Evolutionary conservation across 1,140 invertebrate genomes (phyloP).

Genomic region (Hydropsyche tenuis): DNA sequence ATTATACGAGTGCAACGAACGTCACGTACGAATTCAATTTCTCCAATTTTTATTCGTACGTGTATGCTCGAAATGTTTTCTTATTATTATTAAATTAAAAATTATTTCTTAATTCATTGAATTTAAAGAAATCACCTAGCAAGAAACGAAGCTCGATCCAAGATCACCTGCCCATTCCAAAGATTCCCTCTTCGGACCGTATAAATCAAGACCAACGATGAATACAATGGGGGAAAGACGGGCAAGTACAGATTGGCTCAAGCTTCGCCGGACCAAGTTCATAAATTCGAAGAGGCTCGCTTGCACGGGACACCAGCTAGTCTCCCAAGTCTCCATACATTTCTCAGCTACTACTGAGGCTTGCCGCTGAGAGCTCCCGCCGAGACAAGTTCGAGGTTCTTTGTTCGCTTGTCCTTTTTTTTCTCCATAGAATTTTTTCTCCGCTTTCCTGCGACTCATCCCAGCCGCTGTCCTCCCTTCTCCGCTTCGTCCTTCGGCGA

Average conservation of each 20-base stretch:
- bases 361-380: not conserved
- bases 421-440: not conserved
- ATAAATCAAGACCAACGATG: conserved; percentile 30
- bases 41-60: too few species aligned
- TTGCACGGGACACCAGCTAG: conserved; percentile 23
- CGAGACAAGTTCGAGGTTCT: not conserved
- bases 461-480: not conserved
- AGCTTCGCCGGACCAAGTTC: not conserved
- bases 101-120: too few species aligned
- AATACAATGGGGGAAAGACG: conserved; percentile 14
- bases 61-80: too few species aligned
- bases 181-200: not conserved
- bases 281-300: conserved; percentile 5
- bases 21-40: too few species aligned
- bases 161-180: not conserved
- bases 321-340: conserved; percentile 25
- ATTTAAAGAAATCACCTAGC: too few species aligned
- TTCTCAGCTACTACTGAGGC: not conserved
- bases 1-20: too few species aligned
- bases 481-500: not conserved
- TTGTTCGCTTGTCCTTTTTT: not conserved
- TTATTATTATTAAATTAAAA: too few species aligned
- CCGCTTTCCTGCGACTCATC: not conserved
- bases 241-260: conserved; percentile 3
- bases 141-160: not conserved